These are phyloP conservation scores for Teinopalpus imperialis DNA, from an alignment of 2,888 invertebrate species.

Conservation along the genomic window DNA sequence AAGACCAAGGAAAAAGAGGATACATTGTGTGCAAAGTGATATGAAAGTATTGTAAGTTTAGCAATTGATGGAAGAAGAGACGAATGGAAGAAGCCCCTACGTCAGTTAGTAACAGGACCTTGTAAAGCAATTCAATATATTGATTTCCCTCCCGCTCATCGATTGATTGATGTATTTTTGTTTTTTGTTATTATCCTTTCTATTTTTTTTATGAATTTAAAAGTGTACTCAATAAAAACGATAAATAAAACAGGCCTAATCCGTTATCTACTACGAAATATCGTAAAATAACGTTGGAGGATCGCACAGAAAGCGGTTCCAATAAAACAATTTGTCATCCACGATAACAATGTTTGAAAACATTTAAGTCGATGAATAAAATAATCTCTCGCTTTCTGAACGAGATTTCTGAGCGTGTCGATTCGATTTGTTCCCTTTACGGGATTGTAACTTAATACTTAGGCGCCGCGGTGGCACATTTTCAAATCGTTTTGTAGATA, in stretches of 20 bases:
- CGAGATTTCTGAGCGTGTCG: conserved; percentile 49
- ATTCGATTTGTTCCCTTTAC: conserved; percentile 55
- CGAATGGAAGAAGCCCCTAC: too few species aligned
- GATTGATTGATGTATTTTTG: too few species aligned
- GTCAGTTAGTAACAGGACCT: too few species aligned
- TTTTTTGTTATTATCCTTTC: too few species aligned
- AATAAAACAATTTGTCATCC: conserved; percentile 53
- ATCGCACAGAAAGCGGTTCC: conserved; percentile 16
- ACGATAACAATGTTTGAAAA: conserved; percentile 55
- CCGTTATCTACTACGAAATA: conserved; percentile 10
- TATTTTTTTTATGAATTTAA: too few species aligned
- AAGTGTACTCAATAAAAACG: background rate
- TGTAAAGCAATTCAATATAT: too few species aligned
- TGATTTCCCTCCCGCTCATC: too few species aligned
- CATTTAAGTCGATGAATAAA: conserved; percentile 57
- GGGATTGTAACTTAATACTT: conserved; percentile 64
- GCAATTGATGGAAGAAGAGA: too few species aligned
- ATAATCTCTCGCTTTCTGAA: conserved; percentile 49
- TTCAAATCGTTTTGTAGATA: conserved; percentile 52
- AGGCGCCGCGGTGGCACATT: conserved; percentile 53
- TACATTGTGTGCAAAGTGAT: too few species aligned
- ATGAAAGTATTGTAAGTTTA: too few species aligned
- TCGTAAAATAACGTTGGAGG: conserved; percentile 11
- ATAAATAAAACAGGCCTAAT: background rate
- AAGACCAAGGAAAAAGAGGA: too few species aligned